A percentile compares a stretch with the other conserved stretches of the same genome.
Conservation (phyloP, 2,888 invertebrate genomes). For the Chrysodeixis includens region DNA sequence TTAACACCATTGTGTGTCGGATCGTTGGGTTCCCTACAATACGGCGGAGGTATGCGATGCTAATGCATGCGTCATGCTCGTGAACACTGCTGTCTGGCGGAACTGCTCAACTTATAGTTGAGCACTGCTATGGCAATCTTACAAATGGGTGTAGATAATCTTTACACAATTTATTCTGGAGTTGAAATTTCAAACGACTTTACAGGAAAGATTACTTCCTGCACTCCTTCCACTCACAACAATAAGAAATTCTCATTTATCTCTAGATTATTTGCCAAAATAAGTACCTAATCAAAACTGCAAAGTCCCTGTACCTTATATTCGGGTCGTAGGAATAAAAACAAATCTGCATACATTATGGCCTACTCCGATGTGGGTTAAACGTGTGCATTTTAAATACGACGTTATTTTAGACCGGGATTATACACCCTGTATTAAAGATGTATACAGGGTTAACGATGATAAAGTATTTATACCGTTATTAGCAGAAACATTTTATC, state of each 20-base stretch:
- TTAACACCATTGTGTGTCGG: constrained; percentile 3
- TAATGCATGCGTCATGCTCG: constrained; percentile 1
- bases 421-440: constrained; percentile 10
- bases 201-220: not conserved
- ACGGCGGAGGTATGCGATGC: not conserved
- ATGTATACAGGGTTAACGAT: not conserved
- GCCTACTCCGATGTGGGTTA: constrained; percentile 20
- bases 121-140: not conserved
- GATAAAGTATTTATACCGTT: not conserved
- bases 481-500: too few relatives aligned
- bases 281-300: constrained; percentile 45
- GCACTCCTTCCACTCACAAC: too few relatives aligned
- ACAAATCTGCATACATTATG: constrained; percentile 13
- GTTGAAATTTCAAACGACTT: not conserved
- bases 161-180: not conserved
- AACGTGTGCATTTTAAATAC: constrained; percentile 26
- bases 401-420: constrained; percentile 17
- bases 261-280: not conserved
- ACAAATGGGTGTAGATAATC: not conserved
- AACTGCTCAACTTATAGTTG: not conserved
- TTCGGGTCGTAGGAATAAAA: constrained; percentile 27
- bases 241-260: too few relatives aligned
- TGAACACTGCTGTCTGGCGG: not conserved
- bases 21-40: not conserved
- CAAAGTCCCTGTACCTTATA: constrained; percentile 27